These are phyloP conservation scores for Rachycentron canadum DNA, from an alignment of 2,797 vertebrate species.

Conservation along the genomic window DNA sequence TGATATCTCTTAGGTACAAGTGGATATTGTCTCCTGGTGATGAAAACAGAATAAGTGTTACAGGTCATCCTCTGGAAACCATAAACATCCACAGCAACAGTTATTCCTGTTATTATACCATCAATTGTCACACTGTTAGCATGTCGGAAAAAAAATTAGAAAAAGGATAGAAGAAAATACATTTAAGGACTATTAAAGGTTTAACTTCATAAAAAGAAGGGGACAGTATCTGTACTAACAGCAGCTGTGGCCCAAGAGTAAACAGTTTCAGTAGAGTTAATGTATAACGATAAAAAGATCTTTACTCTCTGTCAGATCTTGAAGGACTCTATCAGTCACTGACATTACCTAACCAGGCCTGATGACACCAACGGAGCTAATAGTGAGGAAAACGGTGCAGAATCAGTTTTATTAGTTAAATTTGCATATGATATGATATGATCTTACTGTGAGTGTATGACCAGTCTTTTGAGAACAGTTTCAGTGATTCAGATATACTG, in stretches of 20 bases:
- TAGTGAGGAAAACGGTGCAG: neutral
- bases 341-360: neutral
- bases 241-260: neutral
- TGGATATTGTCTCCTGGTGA: neutral
- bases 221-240: neutral
- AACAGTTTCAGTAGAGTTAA: neutral
- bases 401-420: neutral
- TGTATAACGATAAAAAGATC: neutral
- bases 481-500: conserved; percentile 38
- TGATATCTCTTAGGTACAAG: neutral
- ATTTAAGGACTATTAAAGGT: neutral
- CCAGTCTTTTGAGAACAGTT: neutral
- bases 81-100: neutral
- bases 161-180: neutral
- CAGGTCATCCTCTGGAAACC: neutral
- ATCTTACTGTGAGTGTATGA: neutral
- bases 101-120: neutral
- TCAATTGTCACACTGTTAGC: neutral
- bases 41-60: neutral
- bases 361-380: neutral
- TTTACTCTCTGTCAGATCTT: neutral
- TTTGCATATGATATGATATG: neutral
- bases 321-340: neutral
- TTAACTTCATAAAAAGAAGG: neutral
- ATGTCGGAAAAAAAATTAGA: neutral